Evolutionary conservation across 2,888 invertebrate species (phyloP).

Genomic region (Scrobipalpa costella): DNA sequence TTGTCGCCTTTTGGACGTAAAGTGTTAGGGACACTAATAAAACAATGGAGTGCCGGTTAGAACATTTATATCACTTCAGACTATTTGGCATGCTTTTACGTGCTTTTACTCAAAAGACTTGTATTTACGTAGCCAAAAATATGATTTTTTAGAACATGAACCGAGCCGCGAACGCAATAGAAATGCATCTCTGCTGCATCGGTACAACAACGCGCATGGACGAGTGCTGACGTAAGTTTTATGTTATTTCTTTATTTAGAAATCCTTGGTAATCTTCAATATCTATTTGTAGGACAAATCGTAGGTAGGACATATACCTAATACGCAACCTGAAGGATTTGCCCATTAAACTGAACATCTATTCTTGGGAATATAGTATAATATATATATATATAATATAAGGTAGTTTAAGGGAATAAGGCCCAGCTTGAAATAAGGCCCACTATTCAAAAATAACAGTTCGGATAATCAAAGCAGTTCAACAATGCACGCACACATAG

Average conservation of each 20-base stretch:
- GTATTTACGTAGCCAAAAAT: background rate
- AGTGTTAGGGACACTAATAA: conserved; percentile 52
- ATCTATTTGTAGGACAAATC: no score
- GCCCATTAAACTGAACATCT: no score
- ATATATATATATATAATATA: background rate
- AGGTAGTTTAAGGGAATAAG: background rate
- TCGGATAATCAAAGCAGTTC: conserved; percentile 17
- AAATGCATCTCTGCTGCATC: background rate
- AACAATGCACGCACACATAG: background rate
- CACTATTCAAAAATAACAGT: conserved; percentile 16
- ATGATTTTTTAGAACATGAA: background rate
- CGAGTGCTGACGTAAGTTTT: background rate
- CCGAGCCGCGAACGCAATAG: background rate
- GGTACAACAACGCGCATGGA: background rate
- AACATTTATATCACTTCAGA: background rate
- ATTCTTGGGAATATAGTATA: no score
- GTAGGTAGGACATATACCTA: background rate
- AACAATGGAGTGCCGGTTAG: conserved; percentile 44
- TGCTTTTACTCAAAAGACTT: background rate
- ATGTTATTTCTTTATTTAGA: no score
- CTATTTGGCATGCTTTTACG: background rate
- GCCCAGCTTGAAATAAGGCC: background rate
- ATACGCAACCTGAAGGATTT: no score
- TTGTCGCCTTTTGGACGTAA: conserved; percentile 62
- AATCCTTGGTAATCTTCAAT: no score